Percentiles rank a stretch among this genome's conserved stretches.
Evolutionary conservation across 1,140 invertebrate genomes (phyloP).

Genomic region (Saccostrea glomerata): DNA sequence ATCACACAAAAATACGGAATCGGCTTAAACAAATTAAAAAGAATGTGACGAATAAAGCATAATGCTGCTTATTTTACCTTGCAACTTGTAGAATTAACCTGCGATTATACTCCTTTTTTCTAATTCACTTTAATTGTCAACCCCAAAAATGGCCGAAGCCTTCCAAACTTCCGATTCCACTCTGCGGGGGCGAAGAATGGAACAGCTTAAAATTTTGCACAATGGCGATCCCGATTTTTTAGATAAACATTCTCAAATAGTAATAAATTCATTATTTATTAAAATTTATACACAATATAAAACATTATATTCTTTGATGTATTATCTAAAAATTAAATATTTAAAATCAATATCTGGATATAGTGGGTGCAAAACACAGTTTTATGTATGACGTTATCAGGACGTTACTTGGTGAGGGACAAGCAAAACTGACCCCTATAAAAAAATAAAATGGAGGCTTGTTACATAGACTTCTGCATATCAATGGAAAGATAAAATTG

Average conservation of each 20-base stretch:
- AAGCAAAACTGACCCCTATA: too few relatives aligned
- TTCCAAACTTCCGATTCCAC: constrained; percentile 13
- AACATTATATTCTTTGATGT: background rate
- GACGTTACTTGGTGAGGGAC: too few relatives aligned
- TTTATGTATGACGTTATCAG: too few relatives aligned
- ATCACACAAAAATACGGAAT: background rate
- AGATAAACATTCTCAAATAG: background rate
- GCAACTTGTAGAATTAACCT: background rate
- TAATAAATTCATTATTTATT: too few relatives aligned
- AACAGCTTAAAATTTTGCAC: constrained; percentile 43
- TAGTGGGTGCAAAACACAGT: too few relatives aligned
- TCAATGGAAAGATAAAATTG: too few relatives aligned
- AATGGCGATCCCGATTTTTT: constrained; percentile 14
- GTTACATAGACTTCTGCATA: too few relatives aligned
- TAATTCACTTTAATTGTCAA: constrained; percentile 10
- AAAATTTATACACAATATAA: background rate
- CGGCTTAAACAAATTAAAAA: background rate
- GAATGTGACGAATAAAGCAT: background rate
- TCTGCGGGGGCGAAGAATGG: constrained; percentile 48
- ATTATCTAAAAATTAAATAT: background rate
- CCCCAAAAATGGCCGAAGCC: constrained; percentile 31
- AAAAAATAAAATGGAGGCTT: too few relatives aligned
- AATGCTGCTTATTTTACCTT: constrained; percentile 2
- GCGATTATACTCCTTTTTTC: background rate
- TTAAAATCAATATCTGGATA: background rate